A percentile compares a stretch with the other conserved stretches of the same genome.
Evolutionary conservation across 2,113 vertebrate genomes (phyloP).

Genomic region (Urocitellus parryii): DNA sequence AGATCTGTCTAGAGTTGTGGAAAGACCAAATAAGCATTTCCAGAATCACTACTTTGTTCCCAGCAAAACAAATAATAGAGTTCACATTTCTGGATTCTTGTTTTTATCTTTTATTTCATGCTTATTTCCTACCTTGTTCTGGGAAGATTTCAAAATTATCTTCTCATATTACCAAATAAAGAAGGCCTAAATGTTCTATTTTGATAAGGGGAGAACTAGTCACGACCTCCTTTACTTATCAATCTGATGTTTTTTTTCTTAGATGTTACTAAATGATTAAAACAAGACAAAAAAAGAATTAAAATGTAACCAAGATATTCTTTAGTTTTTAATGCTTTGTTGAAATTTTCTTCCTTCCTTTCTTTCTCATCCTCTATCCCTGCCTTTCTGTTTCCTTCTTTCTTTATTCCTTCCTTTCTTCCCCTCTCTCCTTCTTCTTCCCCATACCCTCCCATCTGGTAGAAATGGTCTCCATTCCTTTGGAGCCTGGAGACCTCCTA

Average conservation of each 20-base stretch:
- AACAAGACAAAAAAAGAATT: neutral
- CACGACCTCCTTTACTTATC: neutral
- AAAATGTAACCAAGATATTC: neutral
- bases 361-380: too few species aligned
- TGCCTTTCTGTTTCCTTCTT: neutral
- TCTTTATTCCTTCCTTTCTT: neutral
- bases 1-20: neutral
- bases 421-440: neutral
- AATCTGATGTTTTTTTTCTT: neutral
- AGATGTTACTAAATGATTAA: neutral
- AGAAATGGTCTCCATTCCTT: neutral
- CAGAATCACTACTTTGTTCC: neutral
- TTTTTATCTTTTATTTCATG: neutral
- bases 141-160: neutral
- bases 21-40: neutral
- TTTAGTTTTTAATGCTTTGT: neutral
- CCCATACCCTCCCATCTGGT: neutral
- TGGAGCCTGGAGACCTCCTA: neutral
- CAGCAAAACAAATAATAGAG: neutral
- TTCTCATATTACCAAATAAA: neutral
- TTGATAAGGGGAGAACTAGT: neutral
- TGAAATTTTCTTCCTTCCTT: neutral
- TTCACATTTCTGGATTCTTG: neutral
- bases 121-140: neutral
- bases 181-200: neutral